Evolutionary conservation across 1,140 invertebrate species (phyloP).

Genomic region (Drosophila prosaltans): DNA sequence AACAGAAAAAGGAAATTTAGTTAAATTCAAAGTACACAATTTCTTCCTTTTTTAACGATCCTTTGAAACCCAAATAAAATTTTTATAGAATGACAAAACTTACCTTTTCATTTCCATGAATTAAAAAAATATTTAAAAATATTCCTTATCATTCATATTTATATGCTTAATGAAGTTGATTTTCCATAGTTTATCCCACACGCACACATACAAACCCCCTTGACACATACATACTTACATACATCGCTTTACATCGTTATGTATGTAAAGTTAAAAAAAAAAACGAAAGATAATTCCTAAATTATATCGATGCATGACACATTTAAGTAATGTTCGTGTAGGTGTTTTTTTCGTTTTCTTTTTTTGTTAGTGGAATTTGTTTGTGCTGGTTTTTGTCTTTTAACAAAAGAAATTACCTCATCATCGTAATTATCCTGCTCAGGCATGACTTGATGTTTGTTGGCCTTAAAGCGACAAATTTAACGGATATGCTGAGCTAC

Average conservation of each 20-base stretch:
- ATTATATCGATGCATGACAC: conserved; percentile 66
- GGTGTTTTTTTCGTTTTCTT: conserved; percentile 16
- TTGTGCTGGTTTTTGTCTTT: conserved; percentile 12
- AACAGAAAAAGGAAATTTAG: too few relatives aligned
- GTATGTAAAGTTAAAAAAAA: conserved; percentile 1
- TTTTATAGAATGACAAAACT: neutral
- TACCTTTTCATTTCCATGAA: neutral
- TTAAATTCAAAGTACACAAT: too few relatives aligned
- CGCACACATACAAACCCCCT: neutral
- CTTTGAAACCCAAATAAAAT: neutral
- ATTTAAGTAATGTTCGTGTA: conserved; percentile 45
- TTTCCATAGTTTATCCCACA: neutral
- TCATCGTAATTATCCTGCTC: conserved; percentile 82
- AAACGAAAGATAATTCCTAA: neutral
- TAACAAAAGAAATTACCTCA: conserved; percentile 79
- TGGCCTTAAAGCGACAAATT: conserved; percentile 57
- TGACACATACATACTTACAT: too few relatives aligned
- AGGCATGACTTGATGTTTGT: conserved; percentile 72
- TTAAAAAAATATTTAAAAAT: too few relatives aligned
- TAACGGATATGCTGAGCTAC: conserved; percentile 28
- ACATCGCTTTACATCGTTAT: neutral
- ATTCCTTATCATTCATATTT: neutral
- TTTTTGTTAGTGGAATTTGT: neutral
- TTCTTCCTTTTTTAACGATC: too few relatives aligned
- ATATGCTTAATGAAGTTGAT: neutral